phyloP scores from a whole-genome alignment of 2,797 vertebrate genomes.

The Neosalanx taihuensis region DNA sequence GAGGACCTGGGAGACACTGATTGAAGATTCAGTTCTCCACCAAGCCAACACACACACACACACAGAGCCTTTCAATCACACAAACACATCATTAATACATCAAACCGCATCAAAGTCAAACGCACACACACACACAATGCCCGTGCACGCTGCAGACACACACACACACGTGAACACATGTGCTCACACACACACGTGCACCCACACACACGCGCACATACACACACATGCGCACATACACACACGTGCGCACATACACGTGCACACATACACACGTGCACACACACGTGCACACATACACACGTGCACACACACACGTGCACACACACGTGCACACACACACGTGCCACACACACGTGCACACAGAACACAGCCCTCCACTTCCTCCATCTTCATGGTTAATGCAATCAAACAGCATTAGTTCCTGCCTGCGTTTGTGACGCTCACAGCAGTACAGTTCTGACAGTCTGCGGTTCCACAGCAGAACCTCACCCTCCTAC shows the following conservation, averaged over 20 bases:
- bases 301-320: neutral
- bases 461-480: constrained; percentile 69
- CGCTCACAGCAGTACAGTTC: constrained; percentile 73
- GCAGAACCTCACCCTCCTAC: constrained; percentile 57
- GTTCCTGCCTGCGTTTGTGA: constrained; percentile 70
- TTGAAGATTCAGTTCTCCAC: constrained; percentile 65
- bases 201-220: neutral
- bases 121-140: neutral
- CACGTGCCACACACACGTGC: too few relatives aligned
- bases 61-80: constrained; percentile 63
- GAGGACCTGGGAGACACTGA: constrained; percentile 67
- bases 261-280: neutral
- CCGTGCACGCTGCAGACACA: constrained; percentile 6
- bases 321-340: too few relatives aligned
- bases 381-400: constrained; percentile 76
- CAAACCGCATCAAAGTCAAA: constrained; percentile 68
- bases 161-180: constrained; percentile 1
- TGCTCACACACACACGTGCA: constrained; percentile 10
- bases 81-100: constrained; percentile 77
- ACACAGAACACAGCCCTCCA: neutral
- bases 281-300: constrained; percentile 1
- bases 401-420: constrained; percentile 81
- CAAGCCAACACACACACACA: constrained; percentile 63
- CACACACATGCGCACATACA: neutral
- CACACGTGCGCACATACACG: neutral